Conservation (phyloP, 2,888 invertebrate genomes). For the Ptychoptera contaminata region DNA sequence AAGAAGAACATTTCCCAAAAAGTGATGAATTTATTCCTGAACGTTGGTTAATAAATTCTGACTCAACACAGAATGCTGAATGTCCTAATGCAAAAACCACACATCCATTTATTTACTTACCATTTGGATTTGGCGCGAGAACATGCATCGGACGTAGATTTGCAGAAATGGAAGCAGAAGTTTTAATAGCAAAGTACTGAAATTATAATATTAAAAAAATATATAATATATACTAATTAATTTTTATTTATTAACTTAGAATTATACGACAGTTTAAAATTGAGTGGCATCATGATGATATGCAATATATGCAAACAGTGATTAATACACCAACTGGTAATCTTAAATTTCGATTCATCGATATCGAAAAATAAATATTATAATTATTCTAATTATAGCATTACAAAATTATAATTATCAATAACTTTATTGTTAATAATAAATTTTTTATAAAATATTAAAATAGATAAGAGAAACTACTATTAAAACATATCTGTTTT, state of each 20-base stretch:
- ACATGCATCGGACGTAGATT: constrained; percentile 49
- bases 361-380: no score
- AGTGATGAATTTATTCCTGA: constrained; percentile 45
- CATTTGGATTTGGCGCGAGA: constrained; percentile 48
- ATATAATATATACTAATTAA: background rate
- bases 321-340: background rate
- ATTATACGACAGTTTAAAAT: no score
- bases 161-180: constrained; percentile 47
- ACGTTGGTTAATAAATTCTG: constrained; percentile 43
- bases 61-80: background rate
- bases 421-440: no score
- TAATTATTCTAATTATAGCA: background rate
- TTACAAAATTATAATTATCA: no score
- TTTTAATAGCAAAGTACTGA: constrained; percentile 24
- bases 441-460: no score
- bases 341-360: constrained; percentile 6
- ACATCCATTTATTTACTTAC: constrained; percentile 37
- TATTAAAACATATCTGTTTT: no score
- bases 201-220: background rate
- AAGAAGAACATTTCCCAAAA: constrained; percentile 38
- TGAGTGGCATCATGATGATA: no score
- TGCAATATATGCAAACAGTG: background rate
- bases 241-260: constrained; percentile 13
- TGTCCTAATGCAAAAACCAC: background rate
- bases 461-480: no score